Base-by-base conservation (phyloP, 2,888 invertebrate genomes). In the Hirudinaria manillensis region DNA sequence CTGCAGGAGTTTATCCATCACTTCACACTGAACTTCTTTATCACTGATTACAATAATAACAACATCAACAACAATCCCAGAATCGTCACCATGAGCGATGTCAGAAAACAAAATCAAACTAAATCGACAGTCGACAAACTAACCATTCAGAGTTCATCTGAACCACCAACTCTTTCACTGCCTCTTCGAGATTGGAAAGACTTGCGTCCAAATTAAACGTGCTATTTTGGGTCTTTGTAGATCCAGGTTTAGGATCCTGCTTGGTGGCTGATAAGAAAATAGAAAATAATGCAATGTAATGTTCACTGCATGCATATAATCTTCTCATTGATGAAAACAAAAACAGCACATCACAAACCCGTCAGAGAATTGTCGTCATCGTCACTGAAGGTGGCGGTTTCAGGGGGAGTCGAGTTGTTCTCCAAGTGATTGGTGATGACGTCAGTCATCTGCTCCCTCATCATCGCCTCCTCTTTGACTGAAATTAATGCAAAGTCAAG, bases 351-450 rank as follows among this genome's bases (percentile, higher is more conserved):
- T 6, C 13, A 36, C 36, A 6, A 16, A 45, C 45, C 45, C 13
- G 10, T 45, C 16, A 16, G 16, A 7, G 45, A 45, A 16, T 45
- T 45, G 76, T 93, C 92, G 81, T 93, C 93, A 66, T 84, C 84
- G 82, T 93, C 93, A 80, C 93, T 93, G 84, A 93, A 93, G 71
- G 77, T 77, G 45, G 90, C 89, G 19, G 66, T 55, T 34, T 77
- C 77, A n/a, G 65, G 2, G 24, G 27, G n/a, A 66, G 92, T 90
- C 81, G 21, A 36, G 36, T 68, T 68, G 21, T 13, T 45, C 13
- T 36, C 53, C 32, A 55, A 45, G 53, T 29, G 32, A 55, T 75
- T 34, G 24, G 27, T 55, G 34, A 27, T 75, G 34, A 32, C 36
- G 27, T 38, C 32, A 29, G 68, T 55, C 16, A 34, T 34, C 71